Base-by-base conservation (phyloP, 1,140 invertebrate genomes). In the Trachelipus rathkii region DNA sequence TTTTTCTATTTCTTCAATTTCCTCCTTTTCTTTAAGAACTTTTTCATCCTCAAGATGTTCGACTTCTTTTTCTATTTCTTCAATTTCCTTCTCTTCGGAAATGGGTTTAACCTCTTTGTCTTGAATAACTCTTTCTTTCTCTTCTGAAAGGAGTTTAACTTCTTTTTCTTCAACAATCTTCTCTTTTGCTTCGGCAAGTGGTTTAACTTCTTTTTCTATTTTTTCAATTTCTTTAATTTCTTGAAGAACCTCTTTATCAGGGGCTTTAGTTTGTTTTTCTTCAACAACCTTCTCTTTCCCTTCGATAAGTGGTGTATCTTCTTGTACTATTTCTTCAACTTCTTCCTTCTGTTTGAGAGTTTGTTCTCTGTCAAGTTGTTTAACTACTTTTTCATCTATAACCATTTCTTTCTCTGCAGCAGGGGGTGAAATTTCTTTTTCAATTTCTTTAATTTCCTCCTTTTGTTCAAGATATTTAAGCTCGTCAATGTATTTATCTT, bases 131-230 rank as follows among this genome's bases (percentile, higher is more conserved):
- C 33, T 24, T 46, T 68, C 33, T 6, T 33, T 33, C 33, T 33
- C 33, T 33, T 33, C 33, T n/a, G n/a, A n/a, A n/a, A n/a, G n/a
- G 6, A 33, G 33, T 33, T 33, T 33, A 33, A 3, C 33, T 83
- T 86, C 85, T 67, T 84, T 84, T 80, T 85, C 83, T 24, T 85
- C 85, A 19, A 83, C 84, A 60, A 85, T 78, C 44, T 70, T 60
- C 43, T 60, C 84, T 77, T 86, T 77, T 60, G 76, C 76, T 21
- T 79, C 78, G 77, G 87, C 84, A 72, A 83, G 83, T 9, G 13
- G 46, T 77, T 77, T 68, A 50, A 76, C 69, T 33, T n/a, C 70
- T 74, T 23, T 70, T 70, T 66, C 13, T 7, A 15, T 9, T 2
- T 19, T 10, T 15, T 15, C n/a, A 10, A 8, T 60, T 15, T 15